Percentiles rank a stretch among this genome's conserved stretches.
These are phyloP conservation scores for Lycorma delicatula DNA, from an alignment of 1,140 invertebrate species.

Conservation along the genomic window DNA sequence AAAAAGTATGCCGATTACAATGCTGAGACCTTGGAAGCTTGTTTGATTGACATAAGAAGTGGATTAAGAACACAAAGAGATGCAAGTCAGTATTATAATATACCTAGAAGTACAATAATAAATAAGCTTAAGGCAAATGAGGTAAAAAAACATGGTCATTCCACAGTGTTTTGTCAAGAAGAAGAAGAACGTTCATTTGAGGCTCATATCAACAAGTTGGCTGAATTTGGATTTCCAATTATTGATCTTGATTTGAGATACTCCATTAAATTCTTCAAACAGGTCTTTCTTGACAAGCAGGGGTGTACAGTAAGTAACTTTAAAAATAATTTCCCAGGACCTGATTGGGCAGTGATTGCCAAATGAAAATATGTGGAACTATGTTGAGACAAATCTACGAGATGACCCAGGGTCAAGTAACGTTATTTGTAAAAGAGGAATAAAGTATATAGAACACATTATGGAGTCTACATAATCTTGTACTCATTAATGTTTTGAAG, in stretches of 20 bases:
- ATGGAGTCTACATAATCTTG: conserved; percentile 12
- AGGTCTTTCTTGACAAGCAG: conserved; percentile 9
- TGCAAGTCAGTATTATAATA: conserved; percentile 13
- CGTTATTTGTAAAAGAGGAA: conserved; percentile 13
- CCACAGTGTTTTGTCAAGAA: conserved; percentile 10
- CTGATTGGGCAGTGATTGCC: conserved; percentile 27
- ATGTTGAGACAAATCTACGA: conserved; percentile 26
- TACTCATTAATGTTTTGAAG: conserved; percentile 19
- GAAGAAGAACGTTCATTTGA: conserved; percentile 15
- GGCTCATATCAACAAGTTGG: conserved; percentile 1
- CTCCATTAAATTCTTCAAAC: conserved; percentile 1
- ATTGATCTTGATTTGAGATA: conserved; percentile 14
- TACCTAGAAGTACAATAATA: conserved; percentile 17
- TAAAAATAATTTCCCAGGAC: conserved; percentile 31
- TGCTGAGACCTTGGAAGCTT: conserved; percentile 7
- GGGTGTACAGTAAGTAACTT: conserved; percentile 19
- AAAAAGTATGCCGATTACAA: conserved; percentile 17
- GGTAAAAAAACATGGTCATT: conserved; percentile 13
- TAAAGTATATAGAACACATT: conserved; percentile 15
- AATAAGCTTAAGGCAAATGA: conserved; percentile 17
- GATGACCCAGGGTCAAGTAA: conserved; percentile 32
- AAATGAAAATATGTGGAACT: conserved; percentile 20
- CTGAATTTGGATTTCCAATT: conserved; percentile 14
- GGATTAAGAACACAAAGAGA: conserved; percentile 11
- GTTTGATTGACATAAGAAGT: conserved; percentile 11